phyloP scores from a whole-genome alignment of 2,113 vertebrate genomes.

The Indri indri region DNA sequence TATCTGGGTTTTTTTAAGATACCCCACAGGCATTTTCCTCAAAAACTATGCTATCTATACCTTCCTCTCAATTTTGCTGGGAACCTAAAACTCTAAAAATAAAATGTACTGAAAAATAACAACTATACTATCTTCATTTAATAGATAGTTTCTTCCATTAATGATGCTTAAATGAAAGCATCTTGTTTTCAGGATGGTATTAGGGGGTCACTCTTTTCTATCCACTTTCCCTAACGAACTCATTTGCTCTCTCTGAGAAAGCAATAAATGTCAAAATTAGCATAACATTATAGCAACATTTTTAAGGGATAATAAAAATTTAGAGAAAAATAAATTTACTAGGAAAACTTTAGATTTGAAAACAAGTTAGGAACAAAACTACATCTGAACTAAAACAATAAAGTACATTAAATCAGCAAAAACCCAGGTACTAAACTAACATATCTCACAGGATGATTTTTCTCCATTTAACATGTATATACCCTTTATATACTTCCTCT shows the following conservation, averaged over 20 bases:
- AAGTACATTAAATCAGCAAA: slow-evolving; percentile 35
- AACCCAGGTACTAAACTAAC: slow-evolving; percentile 6
- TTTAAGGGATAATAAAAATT: neutral
- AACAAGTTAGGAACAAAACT: slow-evolving; percentile 45
- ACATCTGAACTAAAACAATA: slow-evolving; percentile 10
- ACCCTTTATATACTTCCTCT: slow-evolving; percentile 47
- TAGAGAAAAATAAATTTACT: slow-evolving; percentile 33
- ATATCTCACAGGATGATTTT: neutral
- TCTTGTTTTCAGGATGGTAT: slow-evolving; percentile 79
- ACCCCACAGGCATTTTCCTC: slow-evolving; percentile 45
- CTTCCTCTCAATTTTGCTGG: neutral
- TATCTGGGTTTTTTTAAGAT: slow-evolving; percentile 43
- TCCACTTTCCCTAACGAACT: slow-evolving; percentile 80
- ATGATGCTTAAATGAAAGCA: slow-evolving; percentile 81
- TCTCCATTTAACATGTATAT: slow-evolving; percentile 32
- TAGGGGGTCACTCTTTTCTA: slow-evolving; percentile 76
- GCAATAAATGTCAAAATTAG: slow-evolving; percentile 34
- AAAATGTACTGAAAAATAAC: neutral
- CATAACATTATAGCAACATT: slow-evolving; percentile 11
- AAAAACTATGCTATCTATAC: neutral
- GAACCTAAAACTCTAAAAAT: neutral
- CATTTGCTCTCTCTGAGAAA: slow-evolving; percentile 79
- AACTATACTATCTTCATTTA: slow-evolving; percentile 50
- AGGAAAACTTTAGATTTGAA: slow-evolving; percentile 16
- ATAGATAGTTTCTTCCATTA: slow-evolving; percentile 79